Base-by-base conservation (phyloP, 2,113 vertebrate species). In the Echinops telfairi region DNA sequence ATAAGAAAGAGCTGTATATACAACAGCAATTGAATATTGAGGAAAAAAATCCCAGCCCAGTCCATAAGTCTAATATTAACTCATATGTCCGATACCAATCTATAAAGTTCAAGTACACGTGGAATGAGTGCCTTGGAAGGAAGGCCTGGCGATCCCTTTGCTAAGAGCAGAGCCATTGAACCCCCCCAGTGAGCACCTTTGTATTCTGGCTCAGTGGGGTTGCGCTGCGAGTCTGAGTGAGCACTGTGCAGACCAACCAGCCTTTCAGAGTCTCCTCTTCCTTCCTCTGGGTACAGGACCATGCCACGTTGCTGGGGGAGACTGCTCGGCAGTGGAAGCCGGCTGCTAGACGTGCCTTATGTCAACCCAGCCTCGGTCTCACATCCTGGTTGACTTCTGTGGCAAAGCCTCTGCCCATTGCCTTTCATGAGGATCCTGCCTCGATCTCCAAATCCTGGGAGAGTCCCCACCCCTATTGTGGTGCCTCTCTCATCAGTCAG, bases 231-330 rank as follows among this genome's bases (percentile, higher is more conserved):
- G 16, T 73, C 71, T 8, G 33, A 73, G 36, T 36, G 19, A 33
- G 4, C 29, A 15, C 36, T 22, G 47, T 22, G 23, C 22, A 62
- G 60, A 53, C 14, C 16, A 3, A 3, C 58, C 40, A 77, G 58
- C 22, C 17, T 83, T 60, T 29, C 33, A 4, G 60, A 57, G 16
- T 25, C 76, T 90, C 38, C 6, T 16, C 25, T 57, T 57, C 20
- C 16, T 62, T 75, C 57, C 40, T 22, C 2, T 1, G 47, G 31
- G 57, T 2, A 29, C 8, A 0, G 8, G 2, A 0, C 5, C 29
- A 14, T 3, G 1, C 11, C 0, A 0, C 0, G n/a, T 68, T 6
- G 33, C 38, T 19, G 8, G 31, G 0, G 15, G 38, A 20, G 57
- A 1, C 27, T 3, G 3, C 20, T 73, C 4, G 12, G 86, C 3